A percentile compares a stretch with the other conserved stretches of the same genome.
These are phyloP conservation scores for Patella depressa DNA, from an alignment of 2,888 invertebrate genomes.

Conservation along the genomic window DNA sequence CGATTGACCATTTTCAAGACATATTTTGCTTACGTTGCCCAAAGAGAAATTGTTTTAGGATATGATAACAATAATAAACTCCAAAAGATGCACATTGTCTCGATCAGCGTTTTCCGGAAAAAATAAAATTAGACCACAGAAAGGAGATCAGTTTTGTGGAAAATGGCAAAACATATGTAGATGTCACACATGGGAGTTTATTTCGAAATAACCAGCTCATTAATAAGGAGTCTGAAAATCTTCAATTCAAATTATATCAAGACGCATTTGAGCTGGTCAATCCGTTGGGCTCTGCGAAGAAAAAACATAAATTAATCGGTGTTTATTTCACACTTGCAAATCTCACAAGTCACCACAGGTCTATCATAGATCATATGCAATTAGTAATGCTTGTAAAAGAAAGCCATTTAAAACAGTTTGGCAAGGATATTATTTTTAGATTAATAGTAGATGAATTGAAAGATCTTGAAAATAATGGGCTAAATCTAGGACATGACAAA, in stretches of 20 bases:
- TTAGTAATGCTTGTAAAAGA: slow-evolving; percentile 32
- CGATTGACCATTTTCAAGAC: slow-evolving; percentile 24
- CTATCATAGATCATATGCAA: slow-evolving; percentile 34
- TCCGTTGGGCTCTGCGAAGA: slow-evolving; percentile 36
- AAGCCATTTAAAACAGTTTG: slow-evolving; percentile 27
- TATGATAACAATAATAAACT: slow-evolving; percentile 10
- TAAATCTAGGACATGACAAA: neutral
- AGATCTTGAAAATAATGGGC: slow-evolving; percentile 20
- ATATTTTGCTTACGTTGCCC: slow-evolving; percentile 21
- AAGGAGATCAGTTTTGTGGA: neutral
- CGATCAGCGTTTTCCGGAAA: slow-evolving; percentile 7
- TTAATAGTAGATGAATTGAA: slow-evolving; percentile 22
- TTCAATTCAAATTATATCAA: slow-evolving; percentile 30
- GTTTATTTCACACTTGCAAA: slow-evolving; percentile 33
- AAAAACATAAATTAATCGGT: slow-evolving; percentile 33
- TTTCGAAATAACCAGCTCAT: slow-evolving; percentile 23
- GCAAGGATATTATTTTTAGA: slow-evolving; percentile 10
- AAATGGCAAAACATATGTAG: slow-evolving; percentile 10
- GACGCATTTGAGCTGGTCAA: slow-evolving; percentile 40
- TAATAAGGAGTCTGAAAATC: neutral
- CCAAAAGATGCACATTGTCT: slow-evolving; percentile 22
- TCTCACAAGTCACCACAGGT: slow-evolving; percentile 21
- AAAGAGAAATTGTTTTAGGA: slow-evolving; percentile 24
- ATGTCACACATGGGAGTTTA: slow-evolving; percentile 25
- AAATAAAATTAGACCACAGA: neutral